phyloP scores from a whole-genome alignment of 2,113 vertebrate species.

The Empidonax traillii region DNA sequence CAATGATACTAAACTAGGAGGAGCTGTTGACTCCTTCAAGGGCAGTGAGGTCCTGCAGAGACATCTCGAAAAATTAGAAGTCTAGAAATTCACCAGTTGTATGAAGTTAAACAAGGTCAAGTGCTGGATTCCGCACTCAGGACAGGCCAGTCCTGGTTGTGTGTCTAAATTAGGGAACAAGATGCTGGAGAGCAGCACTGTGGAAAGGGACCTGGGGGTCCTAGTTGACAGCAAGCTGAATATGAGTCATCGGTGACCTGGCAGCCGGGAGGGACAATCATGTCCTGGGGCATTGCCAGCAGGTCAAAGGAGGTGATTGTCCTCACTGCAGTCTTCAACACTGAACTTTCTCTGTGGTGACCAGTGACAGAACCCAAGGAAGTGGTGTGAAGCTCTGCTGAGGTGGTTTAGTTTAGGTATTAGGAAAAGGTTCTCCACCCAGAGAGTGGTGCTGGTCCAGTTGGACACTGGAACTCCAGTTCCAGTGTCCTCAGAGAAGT shows the following conservation, averaged over 20 bases:
- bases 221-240: accelerated
- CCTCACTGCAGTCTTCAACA: not conserved
- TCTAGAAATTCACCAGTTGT: not conserved
- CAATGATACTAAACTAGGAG: no score
- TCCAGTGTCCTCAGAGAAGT: not conserved
- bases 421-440: not conserved
- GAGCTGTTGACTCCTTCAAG: not conserved
- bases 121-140: no score
- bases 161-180: not conserved
- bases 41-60: not conserved
- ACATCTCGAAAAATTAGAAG: not conserved
- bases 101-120: not conserved
- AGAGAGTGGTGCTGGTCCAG: not conserved
- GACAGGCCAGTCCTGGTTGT: not conserved
- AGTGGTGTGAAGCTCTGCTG: not conserved
- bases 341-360: not conserved
- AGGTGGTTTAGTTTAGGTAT: not conserved
- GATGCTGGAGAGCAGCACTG: not conserved
- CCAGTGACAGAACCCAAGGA: not conserved
- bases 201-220: not conserved
- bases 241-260: not conserved
- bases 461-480: not conserved
- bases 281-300: accelerated
- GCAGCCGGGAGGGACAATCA: accelerated
- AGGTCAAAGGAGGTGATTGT: not conserved